Base-by-base conservation (phyloP, 2,113 vertebrate species). In the Platycercus adscitus region DNA sequence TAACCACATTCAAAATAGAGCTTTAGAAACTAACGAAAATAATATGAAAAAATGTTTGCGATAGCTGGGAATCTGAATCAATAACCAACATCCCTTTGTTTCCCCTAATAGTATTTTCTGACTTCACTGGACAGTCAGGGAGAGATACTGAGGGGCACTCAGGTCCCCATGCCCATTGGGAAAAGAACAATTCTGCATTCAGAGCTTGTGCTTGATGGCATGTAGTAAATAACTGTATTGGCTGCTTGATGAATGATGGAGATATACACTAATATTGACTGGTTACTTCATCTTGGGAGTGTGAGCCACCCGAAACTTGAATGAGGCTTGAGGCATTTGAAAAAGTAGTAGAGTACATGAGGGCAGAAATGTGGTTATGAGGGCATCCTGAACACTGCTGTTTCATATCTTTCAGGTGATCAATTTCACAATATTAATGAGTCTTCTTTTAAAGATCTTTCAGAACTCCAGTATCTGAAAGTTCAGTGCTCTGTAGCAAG, bases 401-500 rank as follows among this genome's bases (percentile, higher is more conserved):
- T 43, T 71, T 58, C 53, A 37, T 75, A 63, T 70, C 35, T 64
- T 76, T 33, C n/a, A 75, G 46, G 29, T 60, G 43, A 29, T 89
- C 69, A 56, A 33, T 80, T 65, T 81, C 6, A 2, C 25, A 44
- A 28, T 39, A 15, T 64, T 58, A 79, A 37, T 25, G 20, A 75
- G 15, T 25, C 8, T 23, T 72, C 17, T 84, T 63, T n/a, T 31
- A 29, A 69, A 85, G 35, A 26, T 4, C 6, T 75, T 69, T 39
- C 35, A 49, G n/a, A 83, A 46, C n/a, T 73, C 5, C 14, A 39
- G 35, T 49, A 18, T 39, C 26, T 18, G 4, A 63, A 55, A 41
- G 19, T 47, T 65, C 18, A 49, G n/a, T 70, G 28, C 5, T 35
- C 24, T 56, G 25, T 12, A 37, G 71, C 0, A 0, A 47, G 3